These are phyloP conservation scores for Drosophila pseudotalamancana DNA, from an alignment of 2,888 invertebrate genomes.

Conservation along the genomic window DNA sequence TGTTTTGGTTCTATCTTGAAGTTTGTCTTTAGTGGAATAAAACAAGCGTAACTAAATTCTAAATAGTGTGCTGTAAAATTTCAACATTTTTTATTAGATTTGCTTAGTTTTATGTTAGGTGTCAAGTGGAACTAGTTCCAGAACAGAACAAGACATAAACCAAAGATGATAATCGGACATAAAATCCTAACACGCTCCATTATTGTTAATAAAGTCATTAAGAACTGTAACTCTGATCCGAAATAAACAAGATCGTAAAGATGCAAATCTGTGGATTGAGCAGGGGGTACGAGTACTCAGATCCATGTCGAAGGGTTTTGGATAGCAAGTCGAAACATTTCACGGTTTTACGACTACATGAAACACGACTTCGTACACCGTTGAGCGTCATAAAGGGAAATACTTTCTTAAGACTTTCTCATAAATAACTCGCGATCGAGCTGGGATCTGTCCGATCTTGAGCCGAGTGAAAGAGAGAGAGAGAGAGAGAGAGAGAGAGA, in stretches of 20 bases:
- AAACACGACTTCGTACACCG: conserved; percentile 50
- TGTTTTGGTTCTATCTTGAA: too few species aligned
- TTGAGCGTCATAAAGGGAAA: conserved; percentile 43
- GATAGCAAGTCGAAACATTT: conserved; percentile 54
- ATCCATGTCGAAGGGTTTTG: conserved; percentile 20
- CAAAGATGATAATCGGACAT: conserved; percentile 35
- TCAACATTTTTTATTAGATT: background rate
- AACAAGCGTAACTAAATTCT: background rate
- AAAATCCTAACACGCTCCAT: conserved; percentile 25
- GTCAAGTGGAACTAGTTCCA: conserved; percentile 7
- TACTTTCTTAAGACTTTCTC: conserved; percentile 70
- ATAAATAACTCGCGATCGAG: conserved; percentile 58
- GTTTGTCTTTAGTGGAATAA: background rate
- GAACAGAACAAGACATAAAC: background rate
- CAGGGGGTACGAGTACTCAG: background rate
- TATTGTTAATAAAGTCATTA: conserved; percentile 55
- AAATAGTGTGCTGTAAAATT: background rate
- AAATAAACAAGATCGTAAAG: conserved; percentile 70
- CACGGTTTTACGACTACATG: conserved; percentile 55
- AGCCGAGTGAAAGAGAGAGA: conserved; percentile 1
- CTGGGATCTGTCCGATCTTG: conserved; percentile 21
- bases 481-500: background rate
- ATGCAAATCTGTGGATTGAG: conserved; percentile 34
- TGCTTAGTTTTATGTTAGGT: conserved; percentile 13
- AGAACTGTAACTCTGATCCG: conserved; percentile 21